Evolutionary conservation across 1,140 invertebrate genomes (phyloP).

Genomic region (Euglossa dilemma): DNA sequence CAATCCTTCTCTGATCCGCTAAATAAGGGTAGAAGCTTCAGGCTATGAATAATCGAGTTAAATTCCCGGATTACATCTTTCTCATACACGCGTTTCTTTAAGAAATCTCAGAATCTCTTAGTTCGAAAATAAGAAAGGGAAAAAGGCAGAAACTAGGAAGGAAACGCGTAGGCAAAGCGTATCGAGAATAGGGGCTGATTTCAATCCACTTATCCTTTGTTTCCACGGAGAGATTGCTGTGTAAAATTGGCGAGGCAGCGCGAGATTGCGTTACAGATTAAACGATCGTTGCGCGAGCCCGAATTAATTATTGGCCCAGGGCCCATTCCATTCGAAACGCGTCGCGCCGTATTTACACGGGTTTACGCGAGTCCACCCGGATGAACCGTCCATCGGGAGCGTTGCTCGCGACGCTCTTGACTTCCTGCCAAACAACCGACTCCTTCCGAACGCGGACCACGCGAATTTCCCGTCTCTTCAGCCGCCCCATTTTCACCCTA

Average conservation of each 20-base stretch:
- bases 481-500: neutral
- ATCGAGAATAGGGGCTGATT: neutral
- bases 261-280: constrained; percentile 42
- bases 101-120: too few species aligned
- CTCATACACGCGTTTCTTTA: too few species aligned
- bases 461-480: neutral
- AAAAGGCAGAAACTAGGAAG: neutral
- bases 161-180: neutral
- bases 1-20: too few species aligned
- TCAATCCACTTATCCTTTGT: neutral
- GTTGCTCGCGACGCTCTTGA: constrained; percentile 22
- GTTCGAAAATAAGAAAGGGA: too few species aligned
- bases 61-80: too few species aligned
- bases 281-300: constrained; percentile 13
- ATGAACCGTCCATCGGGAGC: constrained; percentile 7
- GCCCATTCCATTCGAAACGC: constrained; percentile 25
- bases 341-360: constrained; percentile 29
- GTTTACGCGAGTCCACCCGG: neutral
- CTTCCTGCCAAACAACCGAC: constrained; percentile 2
- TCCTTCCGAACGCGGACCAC: neutral
- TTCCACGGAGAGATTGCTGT: neutral
- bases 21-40: too few species aligned
- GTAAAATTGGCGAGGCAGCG: constrained; percentile 12
- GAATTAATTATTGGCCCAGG: constrained; percentile 45
- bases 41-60: too few species aligned